Base-by-base conservation (phyloP, 2,113 vertebrate species). In the Sialia sialis region DNA sequence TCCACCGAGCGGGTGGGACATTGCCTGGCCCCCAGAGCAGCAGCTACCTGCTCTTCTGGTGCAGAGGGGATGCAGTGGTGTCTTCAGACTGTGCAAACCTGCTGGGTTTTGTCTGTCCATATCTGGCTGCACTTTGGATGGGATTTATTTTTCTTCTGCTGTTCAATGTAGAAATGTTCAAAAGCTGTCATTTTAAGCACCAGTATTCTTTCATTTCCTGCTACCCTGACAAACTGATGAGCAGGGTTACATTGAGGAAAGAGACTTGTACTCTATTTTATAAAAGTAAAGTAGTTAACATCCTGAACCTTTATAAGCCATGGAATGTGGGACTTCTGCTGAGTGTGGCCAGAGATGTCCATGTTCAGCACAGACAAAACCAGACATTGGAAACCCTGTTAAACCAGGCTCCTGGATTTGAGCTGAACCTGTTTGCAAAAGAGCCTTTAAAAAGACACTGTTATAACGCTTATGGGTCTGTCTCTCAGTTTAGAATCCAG, bases 61-160 rank as follows among this genome's bases (percentile, higher is more conserved):
- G 23, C 62, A 34, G 1, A 20, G 66, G n/a, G 76, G 43, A 55
- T 60, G 59, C 81, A 55, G 56, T 11, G 4, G 13, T 81, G 55
- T 69, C 79, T 76, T 69, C 48, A 77, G 66, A 73, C 55, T 51
- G 20, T 82, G 54, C 88, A 93, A 70, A 55, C 39, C 70, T 55
- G 34, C 8, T 30, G 1, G 1, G 29, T 78, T 77, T 64, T 62
- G 29, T 34, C 74, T 84, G 0, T 25, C 5, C 0, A 0, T n/a
- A 43, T 29, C 18, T 70, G 69, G 21, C 87, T 87, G 66, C 49
- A 8, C 49, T 51, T 84, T 59, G 70, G 54, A 39, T 56, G 62
- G 54, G 39, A 39, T 64, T 67, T 86, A 41, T 79, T 87, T 80
- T 80, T 87, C 18, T 73, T 30, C 39, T 41, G 49, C 63, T 93